Percentiles rank a stretch among this genome's conserved stretches.
phyloP scores from a whole-genome alignment of 2,113 vertebrate species.

The Salvelinus alpinus region DNA sequence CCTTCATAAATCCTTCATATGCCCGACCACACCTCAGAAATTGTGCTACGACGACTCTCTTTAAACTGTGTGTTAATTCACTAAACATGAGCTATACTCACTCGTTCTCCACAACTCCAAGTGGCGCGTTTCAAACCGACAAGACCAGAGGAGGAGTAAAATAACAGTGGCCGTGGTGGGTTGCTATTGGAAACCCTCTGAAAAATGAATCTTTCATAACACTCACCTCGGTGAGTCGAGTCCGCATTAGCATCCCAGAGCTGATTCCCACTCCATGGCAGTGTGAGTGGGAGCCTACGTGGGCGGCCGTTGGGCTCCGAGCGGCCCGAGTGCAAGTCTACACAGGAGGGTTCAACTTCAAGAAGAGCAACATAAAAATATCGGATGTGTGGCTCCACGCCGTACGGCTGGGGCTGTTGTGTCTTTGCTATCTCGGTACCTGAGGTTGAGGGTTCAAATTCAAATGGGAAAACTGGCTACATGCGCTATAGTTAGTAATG shows the following conservation, averaged over 20 bases:
- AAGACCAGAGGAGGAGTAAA: neutral
- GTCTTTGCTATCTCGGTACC: neutral
- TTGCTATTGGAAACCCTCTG: slow-evolving; percentile 53
- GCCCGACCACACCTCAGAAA: no score
- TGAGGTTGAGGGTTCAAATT: slow-evolving; percentile 21
- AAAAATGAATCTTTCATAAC: slow-evolving; percentile 51
- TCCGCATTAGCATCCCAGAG: slow-evolving; percentile 12
- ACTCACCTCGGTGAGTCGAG: slow-evolving; percentile 33
- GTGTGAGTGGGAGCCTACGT: slow-evolving; percentile 38
- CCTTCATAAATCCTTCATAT: no score
- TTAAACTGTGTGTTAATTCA: no score
- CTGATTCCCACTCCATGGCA: slow-evolving; percentile 34
- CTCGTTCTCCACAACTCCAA: slow-evolving; percentile 8
- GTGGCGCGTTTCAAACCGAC: neutral
- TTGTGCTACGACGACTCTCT: no score
- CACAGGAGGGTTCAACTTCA: slow-evolving; percentile 19
- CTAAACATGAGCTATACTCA: neutral
- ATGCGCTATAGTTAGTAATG: neutral
- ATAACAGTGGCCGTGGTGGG: neutral
- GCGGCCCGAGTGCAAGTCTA: slow-evolving; percentile 37
- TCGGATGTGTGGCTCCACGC: neutral
- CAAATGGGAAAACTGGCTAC: slow-evolving; percentile 17
- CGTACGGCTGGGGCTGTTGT: neutral
- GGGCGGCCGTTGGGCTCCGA: slow-evolving; percentile 45
- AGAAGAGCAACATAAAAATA: neutral